These are phyloP conservation scores for Guaruba guarouba DNA, from an alignment of 2,113 vertebrate genomes.

Conservation along the genomic window DNA sequence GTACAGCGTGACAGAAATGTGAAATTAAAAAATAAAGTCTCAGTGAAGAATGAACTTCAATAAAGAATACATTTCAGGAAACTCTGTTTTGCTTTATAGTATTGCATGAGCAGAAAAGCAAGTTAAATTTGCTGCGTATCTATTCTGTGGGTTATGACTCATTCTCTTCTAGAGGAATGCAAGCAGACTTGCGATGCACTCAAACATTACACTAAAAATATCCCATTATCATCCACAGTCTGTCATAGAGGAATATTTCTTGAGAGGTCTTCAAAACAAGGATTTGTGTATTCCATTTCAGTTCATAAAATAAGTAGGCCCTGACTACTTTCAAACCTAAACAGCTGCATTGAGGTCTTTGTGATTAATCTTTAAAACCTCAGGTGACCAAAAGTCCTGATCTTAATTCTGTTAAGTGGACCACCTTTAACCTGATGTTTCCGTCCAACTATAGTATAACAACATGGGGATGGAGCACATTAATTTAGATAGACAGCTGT, in stretches of 20 bases:
- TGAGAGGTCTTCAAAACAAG: constrained; percentile 11
- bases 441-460: neutral
- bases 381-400: neutral
- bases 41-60: neutral
- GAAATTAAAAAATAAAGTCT: neutral
- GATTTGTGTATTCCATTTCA: neutral
- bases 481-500: neutral
- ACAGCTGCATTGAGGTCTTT: neutral
- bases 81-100: neutral
- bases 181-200: neutral
- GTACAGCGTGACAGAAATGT: neutral
- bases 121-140: neutral
- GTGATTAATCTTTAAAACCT: neutral
- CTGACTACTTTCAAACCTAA: neutral
- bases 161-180: constrained; percentile 9
- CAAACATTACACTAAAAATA: constrained; percentile 40
- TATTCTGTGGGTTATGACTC: constrained; percentile 8
- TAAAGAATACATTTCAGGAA: neutral
- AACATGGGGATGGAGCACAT: neutral
- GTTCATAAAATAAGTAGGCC: neutral
- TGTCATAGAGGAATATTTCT: constrained; percentile 14
- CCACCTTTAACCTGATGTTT: neutral
- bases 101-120: neutral
- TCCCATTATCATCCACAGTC: neutral
- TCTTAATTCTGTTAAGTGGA: neutral